Evolutionary conservation across 2,113 vertebrate genomes (phyloP).

Genomic region (Nansenia antarctica): DNA sequence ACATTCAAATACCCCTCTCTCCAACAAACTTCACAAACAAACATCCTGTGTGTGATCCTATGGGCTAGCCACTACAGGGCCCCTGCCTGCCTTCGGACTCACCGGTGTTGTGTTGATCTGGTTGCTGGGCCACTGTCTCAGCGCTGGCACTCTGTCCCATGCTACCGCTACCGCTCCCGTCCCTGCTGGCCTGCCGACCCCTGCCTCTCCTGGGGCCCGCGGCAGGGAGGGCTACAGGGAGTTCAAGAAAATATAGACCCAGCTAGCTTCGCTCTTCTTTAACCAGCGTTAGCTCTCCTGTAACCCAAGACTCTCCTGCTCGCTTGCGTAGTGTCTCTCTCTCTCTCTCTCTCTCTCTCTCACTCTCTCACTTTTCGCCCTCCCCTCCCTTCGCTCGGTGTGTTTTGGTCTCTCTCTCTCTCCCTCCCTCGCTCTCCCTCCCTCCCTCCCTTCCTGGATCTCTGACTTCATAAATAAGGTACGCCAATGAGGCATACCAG

Average conservation of each 20-base stretch:
- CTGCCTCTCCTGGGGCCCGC: constrained; percentile 51
- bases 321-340: constrained; percentile 14
- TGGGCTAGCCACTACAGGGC: no score
- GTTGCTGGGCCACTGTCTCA: constrained; percentile 60
- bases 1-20: no score
- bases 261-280: constrained; percentile 9
- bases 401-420: constrained; percentile 80
- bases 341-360: constrained; percentile 18
- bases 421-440: constrained; percentile 60
- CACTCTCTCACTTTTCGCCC: constrained; percentile 29
- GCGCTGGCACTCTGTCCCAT: constrained; percentile 70
- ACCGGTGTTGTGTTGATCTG: constrained; percentile 53
- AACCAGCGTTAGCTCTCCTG: constrained; percentile 21
- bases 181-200: constrained; percentile 37
- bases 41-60: not conserved
- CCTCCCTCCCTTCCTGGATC: constrained; percentile 68
- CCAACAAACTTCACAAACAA: not conserved
- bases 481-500: constrained; percentile 61
- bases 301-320: constrained; percentile 52
- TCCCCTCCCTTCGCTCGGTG: constrained; percentile 68
- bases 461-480: constrained; percentile 75
- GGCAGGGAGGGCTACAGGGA: constrained; percentile 34
- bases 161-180: constrained; percentile 40
- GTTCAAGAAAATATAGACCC: constrained; percentile 21
- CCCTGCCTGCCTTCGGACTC: constrained; percentile 35